Conservation (phyloP, 92 coral and sea anemone genomes). For the Epizoanthus fatuus region DNA sequence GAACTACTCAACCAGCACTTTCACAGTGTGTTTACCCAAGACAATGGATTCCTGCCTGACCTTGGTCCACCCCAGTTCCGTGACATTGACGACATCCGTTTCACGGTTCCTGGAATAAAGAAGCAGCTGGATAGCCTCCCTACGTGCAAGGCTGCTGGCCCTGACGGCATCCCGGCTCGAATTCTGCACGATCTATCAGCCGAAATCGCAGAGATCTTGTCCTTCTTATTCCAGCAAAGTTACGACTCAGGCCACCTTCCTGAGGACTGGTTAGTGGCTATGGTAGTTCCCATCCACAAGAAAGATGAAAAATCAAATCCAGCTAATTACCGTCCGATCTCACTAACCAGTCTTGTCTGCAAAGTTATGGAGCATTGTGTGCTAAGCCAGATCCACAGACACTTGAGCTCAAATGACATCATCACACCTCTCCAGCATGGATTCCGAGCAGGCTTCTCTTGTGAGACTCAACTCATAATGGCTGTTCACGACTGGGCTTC, state of each 20-base stretch:
- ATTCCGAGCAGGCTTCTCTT: not conserved
- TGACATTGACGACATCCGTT: not conserved
- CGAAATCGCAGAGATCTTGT: slow-evolving; percentile 1
- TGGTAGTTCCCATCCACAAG: slow-evolving; percentile 35
- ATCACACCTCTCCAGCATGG: not conserved
- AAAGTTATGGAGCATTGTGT: slow-evolving; percentile 20
- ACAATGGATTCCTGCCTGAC: not conserved
- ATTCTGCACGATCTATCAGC: slow-evolving; percentile 10
- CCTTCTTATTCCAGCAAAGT: slow-evolving; percentile 25
- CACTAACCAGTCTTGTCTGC: slow-evolving; percentile 35
- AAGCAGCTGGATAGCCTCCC: slow-evolving; percentile 13
- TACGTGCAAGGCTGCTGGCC: slow-evolving; percentile 33
- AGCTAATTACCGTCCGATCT: slow-evolving; percentile 37
- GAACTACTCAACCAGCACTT: slow-evolving; percentile 46
- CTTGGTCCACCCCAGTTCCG: not conserved
- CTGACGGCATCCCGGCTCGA: slow-evolving; percentile 27
- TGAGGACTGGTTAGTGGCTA: slow-evolving; percentile 13
- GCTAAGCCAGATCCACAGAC: slow-evolving; percentile 1
- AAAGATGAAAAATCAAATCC: slow-evolving; percentile 26
- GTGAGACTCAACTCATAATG: not conserved
- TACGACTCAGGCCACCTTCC: slow-evolving; percentile 22
- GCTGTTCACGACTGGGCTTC: not conserved
- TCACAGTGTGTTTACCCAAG: slow-evolving; percentile 5
- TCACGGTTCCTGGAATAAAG: slow-evolving; percentile 13
- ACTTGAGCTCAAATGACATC: not conserved